phyloP scores from a whole-genome alignment of 1,140 invertebrate genomes.

The Tribolium castaneum region DNA sequence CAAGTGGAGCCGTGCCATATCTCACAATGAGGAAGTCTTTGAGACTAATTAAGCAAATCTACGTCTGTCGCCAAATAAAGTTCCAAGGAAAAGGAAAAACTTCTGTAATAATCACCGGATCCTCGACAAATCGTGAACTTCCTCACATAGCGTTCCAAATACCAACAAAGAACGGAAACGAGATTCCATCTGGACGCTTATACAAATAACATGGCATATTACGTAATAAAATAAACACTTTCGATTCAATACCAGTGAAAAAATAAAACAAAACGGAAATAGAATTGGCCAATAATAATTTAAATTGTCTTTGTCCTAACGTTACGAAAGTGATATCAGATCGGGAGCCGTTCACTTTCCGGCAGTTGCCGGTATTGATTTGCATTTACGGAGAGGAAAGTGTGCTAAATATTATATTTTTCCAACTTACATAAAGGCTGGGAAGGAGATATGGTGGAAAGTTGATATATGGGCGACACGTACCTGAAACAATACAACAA shows the following conservation, averaged over 20 bases:
- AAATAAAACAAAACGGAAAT: conserved; percentile 13
- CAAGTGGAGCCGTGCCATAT: not conserved
- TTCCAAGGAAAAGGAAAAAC: not conserved
- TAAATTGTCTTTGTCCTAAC: conserved; percentile 5
- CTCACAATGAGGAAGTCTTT: not conserved
- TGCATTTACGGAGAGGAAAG: conserved; percentile 9
- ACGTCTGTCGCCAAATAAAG: not conserved
- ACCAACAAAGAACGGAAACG: not conserved
- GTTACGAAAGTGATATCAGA: not conserved
- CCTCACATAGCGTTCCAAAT: not conserved
- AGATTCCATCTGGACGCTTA: not conserved
- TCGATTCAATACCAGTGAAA: not conserved
- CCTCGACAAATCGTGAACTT: not conserved
- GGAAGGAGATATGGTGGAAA: not conserved
- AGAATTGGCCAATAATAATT: not conserved
- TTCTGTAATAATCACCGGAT: not conserved
- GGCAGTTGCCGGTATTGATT: not conserved
- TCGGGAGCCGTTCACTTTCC: not conserved
- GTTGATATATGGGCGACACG: not conserved
- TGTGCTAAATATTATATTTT: not conserved
- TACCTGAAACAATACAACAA: conserved; percentile 28
- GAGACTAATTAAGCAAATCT: too few relatives aligned
- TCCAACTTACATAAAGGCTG: not conserved
- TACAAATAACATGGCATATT: not conserved
- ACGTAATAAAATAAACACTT: conserved; percentile 1